These are phyloP conservation scores for Scortum barcoo DNA, from an alignment of 2,113 vertebrate genomes.

Conservation along the genomic window DNA sequence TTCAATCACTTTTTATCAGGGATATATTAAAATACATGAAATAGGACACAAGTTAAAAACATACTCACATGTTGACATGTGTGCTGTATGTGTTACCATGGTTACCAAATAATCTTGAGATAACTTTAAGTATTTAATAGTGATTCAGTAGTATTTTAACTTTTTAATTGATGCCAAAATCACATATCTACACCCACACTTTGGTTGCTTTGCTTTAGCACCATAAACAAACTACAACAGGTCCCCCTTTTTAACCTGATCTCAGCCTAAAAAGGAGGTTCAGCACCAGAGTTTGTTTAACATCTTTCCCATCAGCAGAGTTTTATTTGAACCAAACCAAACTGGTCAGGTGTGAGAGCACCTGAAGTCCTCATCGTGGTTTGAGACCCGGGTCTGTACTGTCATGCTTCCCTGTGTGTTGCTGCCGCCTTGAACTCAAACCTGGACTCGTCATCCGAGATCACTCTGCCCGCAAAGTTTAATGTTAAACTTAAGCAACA, in stretches of 20 bases:
- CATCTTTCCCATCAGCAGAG: neutral
- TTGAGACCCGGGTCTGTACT: neutral
- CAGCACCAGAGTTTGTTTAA: neutral
- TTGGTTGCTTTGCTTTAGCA: neutral
- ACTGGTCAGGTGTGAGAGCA: neutral
- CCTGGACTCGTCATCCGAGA: neutral
- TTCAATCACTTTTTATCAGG: no score
- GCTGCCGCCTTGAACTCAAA: no score
- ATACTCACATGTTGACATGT: neutral
- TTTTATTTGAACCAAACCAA: neutral
- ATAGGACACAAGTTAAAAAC: no score
- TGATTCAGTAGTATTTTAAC: no score
- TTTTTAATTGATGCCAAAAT: neutral
- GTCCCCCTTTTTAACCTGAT: neutral
- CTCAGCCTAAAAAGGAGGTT: neutral
- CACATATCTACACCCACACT: neutral
- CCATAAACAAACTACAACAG: neutral
- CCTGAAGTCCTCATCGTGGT: neutral
- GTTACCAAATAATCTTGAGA: neutral
- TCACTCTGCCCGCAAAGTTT: neutral
- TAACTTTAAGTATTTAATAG: neutral
- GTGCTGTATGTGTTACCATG: neutral
- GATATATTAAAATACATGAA: no score
- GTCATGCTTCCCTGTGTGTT: neutral
- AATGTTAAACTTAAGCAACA: neutral